Evolutionary conservation across 2,888 invertebrate species (phyloP).

Genomic region (Eulithis testata): DNA sequence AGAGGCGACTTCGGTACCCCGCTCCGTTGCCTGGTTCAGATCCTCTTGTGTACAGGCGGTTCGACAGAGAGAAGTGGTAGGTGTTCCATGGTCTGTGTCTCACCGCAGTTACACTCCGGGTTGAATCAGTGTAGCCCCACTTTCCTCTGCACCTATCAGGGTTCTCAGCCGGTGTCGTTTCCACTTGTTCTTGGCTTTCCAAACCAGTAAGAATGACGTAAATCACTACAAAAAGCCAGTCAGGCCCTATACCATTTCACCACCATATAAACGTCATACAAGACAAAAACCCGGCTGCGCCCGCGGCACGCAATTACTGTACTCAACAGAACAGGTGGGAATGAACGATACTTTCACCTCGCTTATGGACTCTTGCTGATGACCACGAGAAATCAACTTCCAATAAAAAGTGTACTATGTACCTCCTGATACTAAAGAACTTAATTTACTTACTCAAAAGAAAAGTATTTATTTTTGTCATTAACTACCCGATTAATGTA

Average conservation of each 20-base stretch:
- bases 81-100: too few relatives aligned
- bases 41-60: too few relatives aligned
- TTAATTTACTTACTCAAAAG: not conserved
- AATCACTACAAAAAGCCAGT: slow-evolving; percentile 13
- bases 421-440: not conserved
- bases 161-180: too few relatives aligned
- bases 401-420: slow-evolving; percentile 11
- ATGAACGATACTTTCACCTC: slow-evolving; percentile 43
- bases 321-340: too few relatives aligned
- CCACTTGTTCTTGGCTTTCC: not conserved
- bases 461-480: not conserved
- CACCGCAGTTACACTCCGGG: too few relatives aligned
- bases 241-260: slow-evolving; percentile 21
- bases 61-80: too few relatives aligned
- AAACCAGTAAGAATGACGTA: slow-evolving; percentile 12
- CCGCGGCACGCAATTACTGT: slow-evolving; percentile 38
- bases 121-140: too few relatives aligned
- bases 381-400: slow-evolving; percentile 29
- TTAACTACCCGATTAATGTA: not conserved
- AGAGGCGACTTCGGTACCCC: too few relatives aligned
- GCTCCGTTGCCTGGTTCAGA: too few relatives aligned
- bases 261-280: slow-evolving; percentile 22
- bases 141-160: too few relatives aligned
- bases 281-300: slow-evolving; percentile 36
- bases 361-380: slow-evolving; percentile 30